A percentile compares a stretch with the other conserved stretches of the same genome.
Conservation (phyloP, 2,797 vertebrate genomes). For the Arremon aurantiirostris region DNA sequence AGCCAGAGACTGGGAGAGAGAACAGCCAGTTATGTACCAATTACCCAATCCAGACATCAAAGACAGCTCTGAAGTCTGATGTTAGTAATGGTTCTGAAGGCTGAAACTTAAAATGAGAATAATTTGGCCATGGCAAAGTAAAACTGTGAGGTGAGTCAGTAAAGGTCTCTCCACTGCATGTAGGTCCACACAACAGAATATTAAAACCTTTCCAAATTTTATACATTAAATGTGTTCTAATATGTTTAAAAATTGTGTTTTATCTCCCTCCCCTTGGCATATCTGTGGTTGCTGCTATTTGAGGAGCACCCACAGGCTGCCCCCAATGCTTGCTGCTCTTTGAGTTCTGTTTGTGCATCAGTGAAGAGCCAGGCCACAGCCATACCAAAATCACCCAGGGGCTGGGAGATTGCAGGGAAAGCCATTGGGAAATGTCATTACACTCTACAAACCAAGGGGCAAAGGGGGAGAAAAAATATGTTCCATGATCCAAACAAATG, state of each 20-base stretch:
- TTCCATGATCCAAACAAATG: not conserved
- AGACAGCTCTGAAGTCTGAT: not conserved
- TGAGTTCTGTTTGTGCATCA: not conserved
- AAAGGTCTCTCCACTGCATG: not conserved
- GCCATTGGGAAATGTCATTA: not conserved
- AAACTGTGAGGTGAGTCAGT: not conserved
- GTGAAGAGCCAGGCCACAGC: not conserved
- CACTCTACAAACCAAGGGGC: not conserved
- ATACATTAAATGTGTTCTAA: not conserved
- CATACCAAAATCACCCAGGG: not conserved
- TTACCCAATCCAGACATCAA: not conserved
- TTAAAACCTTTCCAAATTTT: not conserved
- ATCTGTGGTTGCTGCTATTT: not conserved
- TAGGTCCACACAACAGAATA: not conserved
- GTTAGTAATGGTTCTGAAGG: not conserved
- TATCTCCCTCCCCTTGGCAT: not conserved
- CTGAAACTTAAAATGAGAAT: not conserved
- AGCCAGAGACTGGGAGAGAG: not conserved
- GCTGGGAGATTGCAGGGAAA: not conserved
- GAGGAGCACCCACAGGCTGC: not conserved
- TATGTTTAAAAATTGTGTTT: not conserved
- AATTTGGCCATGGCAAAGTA: not conserved
- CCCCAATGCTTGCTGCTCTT: not conserved
- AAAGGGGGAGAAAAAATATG: not conserved
- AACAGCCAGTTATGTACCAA: not conserved